Percentiles rank a stretch among this genome's conserved stretches.
Conservation (phyloP, 2,113 vertebrate genomes). For the Centropristis striata region DNA sequence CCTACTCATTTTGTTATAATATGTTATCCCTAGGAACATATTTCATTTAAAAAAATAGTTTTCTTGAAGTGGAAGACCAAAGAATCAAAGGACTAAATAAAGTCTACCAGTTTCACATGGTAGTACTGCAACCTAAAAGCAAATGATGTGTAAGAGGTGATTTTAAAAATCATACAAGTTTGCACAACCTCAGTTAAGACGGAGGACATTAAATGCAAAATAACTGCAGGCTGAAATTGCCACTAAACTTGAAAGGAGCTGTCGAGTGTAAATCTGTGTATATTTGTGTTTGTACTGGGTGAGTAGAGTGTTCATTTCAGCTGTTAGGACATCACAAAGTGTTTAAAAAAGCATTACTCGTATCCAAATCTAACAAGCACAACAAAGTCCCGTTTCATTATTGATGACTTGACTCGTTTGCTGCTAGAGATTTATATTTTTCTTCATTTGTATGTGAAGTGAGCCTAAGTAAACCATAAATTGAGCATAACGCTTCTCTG, state of each 20-base stretch:
- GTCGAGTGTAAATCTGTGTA: background rate
- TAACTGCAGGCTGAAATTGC: background rate
- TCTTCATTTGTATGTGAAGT: constrained; percentile 41
- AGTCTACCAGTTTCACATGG: background rate
- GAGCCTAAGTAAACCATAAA: constrained; percentile 45
- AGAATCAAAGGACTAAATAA: background rate
- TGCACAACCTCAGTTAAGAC: background rate
- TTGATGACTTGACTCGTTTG: constrained; percentile 25
- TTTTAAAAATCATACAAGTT: constrained; percentile 1
- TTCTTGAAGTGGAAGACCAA: background rate
- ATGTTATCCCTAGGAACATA: too few species aligned
- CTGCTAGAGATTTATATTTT: constrained; percentile 27
- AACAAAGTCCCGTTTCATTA: constrained; percentile 1
- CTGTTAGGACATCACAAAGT: constrained; percentile 4
- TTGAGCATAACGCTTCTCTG: constrained; percentile 27
- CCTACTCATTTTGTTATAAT: background rate
- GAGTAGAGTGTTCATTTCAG: background rate
- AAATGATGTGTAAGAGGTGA: background rate
- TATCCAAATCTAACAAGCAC: constrained; percentile 11
- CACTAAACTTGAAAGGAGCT: constrained; percentile 1
- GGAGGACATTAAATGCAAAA: background rate
- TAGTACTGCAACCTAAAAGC: background rate
- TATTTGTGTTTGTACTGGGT: background rate
- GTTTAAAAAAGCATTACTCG: constrained; percentile 7
- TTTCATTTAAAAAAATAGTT: background rate